These are phyloP conservation scores for Pyrgilauda ruficollis DNA, from an alignment of 2,113 vertebrate genomes.

Conservation along the genomic window DNA sequence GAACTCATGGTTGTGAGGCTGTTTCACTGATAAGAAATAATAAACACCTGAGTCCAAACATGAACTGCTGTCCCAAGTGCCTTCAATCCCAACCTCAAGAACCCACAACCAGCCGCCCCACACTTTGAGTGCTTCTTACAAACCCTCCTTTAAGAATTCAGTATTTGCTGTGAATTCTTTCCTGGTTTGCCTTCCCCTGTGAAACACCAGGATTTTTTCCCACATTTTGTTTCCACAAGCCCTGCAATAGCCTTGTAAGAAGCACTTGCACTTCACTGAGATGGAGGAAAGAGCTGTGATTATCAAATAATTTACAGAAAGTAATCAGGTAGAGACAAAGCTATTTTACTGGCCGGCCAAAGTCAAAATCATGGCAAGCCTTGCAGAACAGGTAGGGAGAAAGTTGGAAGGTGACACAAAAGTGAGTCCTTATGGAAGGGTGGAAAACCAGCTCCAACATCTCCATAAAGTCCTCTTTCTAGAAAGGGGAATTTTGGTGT, in stretches of 20 bases:
- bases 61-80: too few species aligned
- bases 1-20: too few species aligned
- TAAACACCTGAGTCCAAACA: too few species aligned
- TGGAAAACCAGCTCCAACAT: background rate
- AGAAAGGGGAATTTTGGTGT: background rate
- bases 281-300: background rate
- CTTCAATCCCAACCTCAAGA: too few species aligned
- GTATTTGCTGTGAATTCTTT: background rate
- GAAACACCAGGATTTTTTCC: background rate
- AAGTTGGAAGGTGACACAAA: background rate
- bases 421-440: background rate
- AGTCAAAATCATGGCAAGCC: background rate
- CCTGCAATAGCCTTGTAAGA: background rate
- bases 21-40: too few species aligned
- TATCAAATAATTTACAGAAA: background rate
- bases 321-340: background rate
- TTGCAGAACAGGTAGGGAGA: background rate
- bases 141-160: background rate
- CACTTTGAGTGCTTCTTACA: fast-evolving
- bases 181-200: background rate
- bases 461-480: background rate
- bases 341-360: background rate
- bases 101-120: background rate
- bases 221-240: background rate
- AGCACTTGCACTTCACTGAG: background rate